These are phyloP conservation scores for Gambusia affinis DNA, from an alignment of 2,113 vertebrate species.

Conservation along the genomic window DNA sequence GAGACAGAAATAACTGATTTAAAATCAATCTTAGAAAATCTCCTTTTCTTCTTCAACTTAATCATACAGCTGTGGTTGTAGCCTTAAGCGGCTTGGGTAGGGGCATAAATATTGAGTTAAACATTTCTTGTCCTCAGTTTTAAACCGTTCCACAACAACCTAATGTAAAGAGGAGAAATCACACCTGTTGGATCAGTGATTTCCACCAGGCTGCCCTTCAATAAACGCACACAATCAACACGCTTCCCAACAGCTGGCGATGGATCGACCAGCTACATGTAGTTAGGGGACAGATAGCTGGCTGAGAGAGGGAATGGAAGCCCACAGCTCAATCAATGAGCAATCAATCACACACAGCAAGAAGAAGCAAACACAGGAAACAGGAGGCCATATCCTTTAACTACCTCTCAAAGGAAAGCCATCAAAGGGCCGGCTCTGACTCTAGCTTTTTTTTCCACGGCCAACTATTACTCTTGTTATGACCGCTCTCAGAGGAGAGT, in stretches of 20 bases:
- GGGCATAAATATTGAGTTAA: slow-evolving; percentile 18
- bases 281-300: slow-evolving; percentile 60
- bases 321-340: slow-evolving; percentile 67
- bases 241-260: slow-evolving; percentile 45
- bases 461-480: slow-evolving; percentile 49
- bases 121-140: slow-evolving; percentile 15
- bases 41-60: too few species aligned
- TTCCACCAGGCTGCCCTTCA: slow-evolving; percentile 55
- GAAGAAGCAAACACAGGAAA: slow-evolving; percentile 69
- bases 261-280: slow-evolving; percentile 46
- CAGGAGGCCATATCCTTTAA: slow-evolving; percentile 69
- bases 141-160: slow-evolving; percentile 20
- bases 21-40: not conserved
- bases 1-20: too few species aligned
- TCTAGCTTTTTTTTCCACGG: slow-evolving; percentile 58
- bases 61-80: not conserved
- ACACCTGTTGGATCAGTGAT: slow-evolving; percentile 60
- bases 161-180: slow-evolving; percentile 24
- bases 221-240: slow-evolving; percentile 39
- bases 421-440: slow-evolving; percentile 67
- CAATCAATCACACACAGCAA: slow-evolving; percentile 67
- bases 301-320: slow-evolving; percentile 53
- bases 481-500: slow-evolving; percentile 45
- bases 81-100: not conserved
- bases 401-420: slow-evolving; percentile 69